Percentiles rank a stretch among this genome's conserved stretches.
These are phyloP conservation scores for Coryphaenoides rupestris DNA, from an alignment of 2,113 vertebrate species.

Conservation along the genomic window DNA sequence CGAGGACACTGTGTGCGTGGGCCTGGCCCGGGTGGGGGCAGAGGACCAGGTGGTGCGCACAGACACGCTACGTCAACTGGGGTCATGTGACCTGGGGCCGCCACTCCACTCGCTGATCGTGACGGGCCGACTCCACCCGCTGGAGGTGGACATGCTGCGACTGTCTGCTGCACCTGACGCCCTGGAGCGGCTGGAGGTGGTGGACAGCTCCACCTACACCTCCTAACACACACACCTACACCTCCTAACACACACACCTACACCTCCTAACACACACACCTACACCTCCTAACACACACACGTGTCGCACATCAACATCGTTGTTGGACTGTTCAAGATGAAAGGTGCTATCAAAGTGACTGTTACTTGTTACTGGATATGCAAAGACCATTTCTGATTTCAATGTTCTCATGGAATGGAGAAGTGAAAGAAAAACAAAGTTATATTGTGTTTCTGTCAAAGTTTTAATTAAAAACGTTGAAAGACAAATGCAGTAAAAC, in stretches of 20 bases:
- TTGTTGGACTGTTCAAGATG: no score
- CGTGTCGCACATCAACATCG: constrained; percentile 47
- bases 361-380: no score
- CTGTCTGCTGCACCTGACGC: constrained; percentile 73
- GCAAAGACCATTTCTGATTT: no score
- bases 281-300: no score
- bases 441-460: no score
- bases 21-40: constrained; percentile 85
- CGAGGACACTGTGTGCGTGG: constrained; percentile 70
- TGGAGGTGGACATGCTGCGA: constrained; percentile 91
- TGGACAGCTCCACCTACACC: constrained; percentile 73
- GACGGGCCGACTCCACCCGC: constrained; percentile 84
- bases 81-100: constrained; percentile 78
- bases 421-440: no score
- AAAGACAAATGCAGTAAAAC: constrained; percentile 28
- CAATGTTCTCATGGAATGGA: no score
- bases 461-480: not conserved
- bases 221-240: no score
- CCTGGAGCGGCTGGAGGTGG: constrained; percentile 50
- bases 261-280: no score
- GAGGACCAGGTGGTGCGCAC: constrained; percentile 80
- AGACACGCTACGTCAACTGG: constrained; percentile 80
- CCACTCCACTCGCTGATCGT: constrained; percentile 90
- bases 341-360: no score
- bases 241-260: no score